phyloP scores from a whole-genome alignment of 2,113 vertebrate genomes.

The Poeciliopsis prolifica region DNA sequence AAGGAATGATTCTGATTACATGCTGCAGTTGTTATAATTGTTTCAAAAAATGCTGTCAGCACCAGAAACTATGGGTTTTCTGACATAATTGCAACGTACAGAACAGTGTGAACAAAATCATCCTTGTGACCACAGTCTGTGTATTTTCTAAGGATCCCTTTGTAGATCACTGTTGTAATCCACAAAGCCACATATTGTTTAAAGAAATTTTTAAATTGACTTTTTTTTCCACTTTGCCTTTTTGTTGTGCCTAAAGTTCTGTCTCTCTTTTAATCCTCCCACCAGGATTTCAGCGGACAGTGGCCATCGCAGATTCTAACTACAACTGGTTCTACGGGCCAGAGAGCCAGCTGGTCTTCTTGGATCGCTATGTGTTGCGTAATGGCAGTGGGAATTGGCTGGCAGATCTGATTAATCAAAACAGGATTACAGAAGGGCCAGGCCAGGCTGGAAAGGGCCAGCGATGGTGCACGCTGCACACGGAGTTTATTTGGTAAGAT shows the following conservation, averaged over 20 bases:
- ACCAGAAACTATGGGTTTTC: neutral
- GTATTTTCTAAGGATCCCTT: neutral
- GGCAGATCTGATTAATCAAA: slow-evolving; percentile 89
- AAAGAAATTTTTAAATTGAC: neutral
- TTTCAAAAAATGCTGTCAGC: neutral
- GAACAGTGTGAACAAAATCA: neutral
- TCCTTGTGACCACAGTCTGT: neutral
- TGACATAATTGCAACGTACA: neutral
- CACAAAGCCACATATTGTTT: neutral
- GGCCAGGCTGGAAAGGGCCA: slow-evolving; percentile 93
- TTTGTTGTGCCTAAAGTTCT: neutral
- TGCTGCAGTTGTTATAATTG: neutral
- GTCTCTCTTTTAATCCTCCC: slow-evolving; percentile 9
- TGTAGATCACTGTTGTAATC: neutral
- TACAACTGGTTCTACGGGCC: slow-evolving; percentile 99
- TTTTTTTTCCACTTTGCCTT: neutral
- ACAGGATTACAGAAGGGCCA: slow-evolving; percentile 89
- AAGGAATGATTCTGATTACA: neutral
- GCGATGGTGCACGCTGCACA: slow-evolving; percentile 97
- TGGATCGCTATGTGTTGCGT: slow-evolving; percentile 94
- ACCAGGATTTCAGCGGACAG: slow-evolving; percentile 93
- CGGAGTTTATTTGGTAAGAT: slow-evolving; percentile 96
- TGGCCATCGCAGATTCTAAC: slow-evolving; percentile 98
- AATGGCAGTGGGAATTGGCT: slow-evolving; percentile 99
- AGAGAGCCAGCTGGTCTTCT: slow-evolving; percentile 96